These are phyloP conservation scores for Yoshiicerus persimilis DNA, from an alignment of 1,140 invertebrate genomes.

Conservation along the genomic window DNA sequence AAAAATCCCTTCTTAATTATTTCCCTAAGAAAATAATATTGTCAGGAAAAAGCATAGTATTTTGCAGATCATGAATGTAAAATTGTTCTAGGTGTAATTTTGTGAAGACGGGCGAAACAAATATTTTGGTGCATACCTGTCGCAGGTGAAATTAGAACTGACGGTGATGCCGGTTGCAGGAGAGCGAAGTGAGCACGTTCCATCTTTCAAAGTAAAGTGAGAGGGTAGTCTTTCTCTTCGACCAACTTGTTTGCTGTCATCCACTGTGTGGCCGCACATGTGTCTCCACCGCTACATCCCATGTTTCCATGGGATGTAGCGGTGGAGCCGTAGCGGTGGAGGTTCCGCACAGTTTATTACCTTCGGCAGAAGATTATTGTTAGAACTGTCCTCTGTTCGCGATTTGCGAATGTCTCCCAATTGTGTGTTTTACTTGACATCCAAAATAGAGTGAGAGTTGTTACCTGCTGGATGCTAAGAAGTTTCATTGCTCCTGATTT, in stretches of 20 bases:
- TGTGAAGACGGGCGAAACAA: no score
- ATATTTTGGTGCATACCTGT: conserved; percentile 55
- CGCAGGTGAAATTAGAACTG: conserved; percentile 57
- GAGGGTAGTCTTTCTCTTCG: conserved; percentile 66
- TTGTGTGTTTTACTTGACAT: no score
- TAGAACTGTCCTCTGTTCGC: no score
- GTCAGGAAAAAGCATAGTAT: no score
- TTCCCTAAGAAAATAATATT: no score
- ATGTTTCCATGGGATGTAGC: conserved; percentile 67
- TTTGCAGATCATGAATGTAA: no score
- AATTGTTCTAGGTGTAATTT: no score
- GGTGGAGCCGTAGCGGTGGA: no score
- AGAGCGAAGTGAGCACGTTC: conserved; percentile 57
- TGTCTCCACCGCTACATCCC: conserved; percentile 80
- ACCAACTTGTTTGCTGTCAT: conserved; percentile 64
- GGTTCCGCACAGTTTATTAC: conserved; percentile 81
- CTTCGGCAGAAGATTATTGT: conserved; percentile 55
- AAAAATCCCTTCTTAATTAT: no score
- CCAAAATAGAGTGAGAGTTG: no score
- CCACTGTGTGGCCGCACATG: conserved; percentile 74
- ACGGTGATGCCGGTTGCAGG: conserved; percentile 51
- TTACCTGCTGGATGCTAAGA: conserved; percentile 74
- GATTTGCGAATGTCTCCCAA: no score
- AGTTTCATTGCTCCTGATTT: conserved; percentile 62
- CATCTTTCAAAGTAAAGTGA: conserved; percentile 62